These are phyloP conservation scores for Andrena haemorrhoa DNA, from an alignment of 2,888 invertebrate genomes.

Conservation along the genomic window DNA sequence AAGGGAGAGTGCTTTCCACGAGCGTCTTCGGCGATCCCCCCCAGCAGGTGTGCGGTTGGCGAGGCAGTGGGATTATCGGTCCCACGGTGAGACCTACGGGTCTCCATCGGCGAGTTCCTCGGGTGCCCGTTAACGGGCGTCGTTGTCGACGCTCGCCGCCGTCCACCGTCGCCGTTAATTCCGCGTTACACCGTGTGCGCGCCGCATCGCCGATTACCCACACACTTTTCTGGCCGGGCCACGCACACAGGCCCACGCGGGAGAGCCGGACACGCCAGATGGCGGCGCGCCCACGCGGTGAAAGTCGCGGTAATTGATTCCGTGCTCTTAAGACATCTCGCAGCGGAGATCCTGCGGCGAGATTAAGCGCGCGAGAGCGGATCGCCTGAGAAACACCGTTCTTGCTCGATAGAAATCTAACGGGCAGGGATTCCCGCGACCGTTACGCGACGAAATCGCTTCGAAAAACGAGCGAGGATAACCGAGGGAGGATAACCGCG, in stretches of 20 bases:
- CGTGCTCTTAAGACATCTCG: constrained; percentile 77
- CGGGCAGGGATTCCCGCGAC: constrained; percentile 32
- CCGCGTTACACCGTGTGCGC: constrained; percentile 53
- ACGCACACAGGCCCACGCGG: constrained; percentile 66
- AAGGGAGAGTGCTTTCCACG: neutral
- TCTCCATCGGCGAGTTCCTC: constrained; percentile 60
- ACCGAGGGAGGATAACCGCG: too few relatives aligned
- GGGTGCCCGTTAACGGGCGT: constrained; percentile 47
- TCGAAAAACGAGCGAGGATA: neutral
- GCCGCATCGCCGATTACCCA: constrained; percentile 39
- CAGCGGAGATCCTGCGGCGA: constrained; percentile 72
- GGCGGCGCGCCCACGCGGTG: constrained; percentile 82
- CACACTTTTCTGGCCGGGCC: constrained; percentile 3
- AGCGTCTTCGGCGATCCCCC: neutral
- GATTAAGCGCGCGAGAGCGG: constrained; percentile 72
- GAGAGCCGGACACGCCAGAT: constrained; percentile 77
- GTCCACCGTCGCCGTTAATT: constrained; percentile 65
- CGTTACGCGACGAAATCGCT: constrained; percentile 30
- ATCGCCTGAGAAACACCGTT: constrained; percentile 61
- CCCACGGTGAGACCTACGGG: constrained; percentile 49
- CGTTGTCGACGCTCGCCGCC: constrained; percentile 26
- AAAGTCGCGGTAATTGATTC: constrained; percentile 83
- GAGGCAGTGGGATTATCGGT: constrained; percentile 49
- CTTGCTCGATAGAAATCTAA: constrained; percentile 59
- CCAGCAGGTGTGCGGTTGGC: constrained; percentile 21